phyloP scores from a whole-genome alignment of 2,113 vertebrate species.

The Spheniscus mendiculus region DNA sequence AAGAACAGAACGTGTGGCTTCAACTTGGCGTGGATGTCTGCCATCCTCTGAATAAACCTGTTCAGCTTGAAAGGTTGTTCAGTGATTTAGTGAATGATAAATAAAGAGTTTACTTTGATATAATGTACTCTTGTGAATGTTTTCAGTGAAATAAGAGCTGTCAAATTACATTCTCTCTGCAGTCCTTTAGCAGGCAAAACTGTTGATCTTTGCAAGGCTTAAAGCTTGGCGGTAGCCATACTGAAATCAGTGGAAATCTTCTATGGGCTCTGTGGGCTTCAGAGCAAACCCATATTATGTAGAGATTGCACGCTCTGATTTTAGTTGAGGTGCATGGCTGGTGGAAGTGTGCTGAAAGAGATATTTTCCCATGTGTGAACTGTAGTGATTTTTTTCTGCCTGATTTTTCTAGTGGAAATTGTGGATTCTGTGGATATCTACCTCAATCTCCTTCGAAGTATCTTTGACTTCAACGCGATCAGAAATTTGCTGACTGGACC shows the following conservation, averaged over 20 bases:
- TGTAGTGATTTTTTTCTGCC: background rate
- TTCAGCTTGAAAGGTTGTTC: background rate
- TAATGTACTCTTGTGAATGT: background rate
- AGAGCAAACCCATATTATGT: background rate
- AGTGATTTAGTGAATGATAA: background rate
- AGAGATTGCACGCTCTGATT: background rate
- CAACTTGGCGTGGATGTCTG: background rate
- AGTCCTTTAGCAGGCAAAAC: background rate
- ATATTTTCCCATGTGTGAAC: background rate
- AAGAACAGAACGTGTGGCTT: background rate
- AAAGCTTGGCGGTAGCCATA: background rate
- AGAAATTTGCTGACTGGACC: constrained; percentile 92
- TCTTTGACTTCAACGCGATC: constrained; percentile 94
- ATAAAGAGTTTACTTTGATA: background rate
- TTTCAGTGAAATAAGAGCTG: background rate
- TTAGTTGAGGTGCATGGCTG: background rate
- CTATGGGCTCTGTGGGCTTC: background rate
- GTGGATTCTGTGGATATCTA: constrained; percentile 97
- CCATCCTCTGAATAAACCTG: background rate
- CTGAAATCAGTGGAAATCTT: background rate
- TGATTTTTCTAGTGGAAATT: constrained; percentile 88
- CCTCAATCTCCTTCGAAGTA: constrained; percentile 88
- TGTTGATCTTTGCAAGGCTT: background rate
- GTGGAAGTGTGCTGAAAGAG: background rate
- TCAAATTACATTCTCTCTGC: background rate